A percentile compares a stretch with the other conserved stretches of the same genome.
Evolutionary conservation across 2,888 invertebrate species (phyloP).

Genomic region (Acleris holmiana): DNA sequence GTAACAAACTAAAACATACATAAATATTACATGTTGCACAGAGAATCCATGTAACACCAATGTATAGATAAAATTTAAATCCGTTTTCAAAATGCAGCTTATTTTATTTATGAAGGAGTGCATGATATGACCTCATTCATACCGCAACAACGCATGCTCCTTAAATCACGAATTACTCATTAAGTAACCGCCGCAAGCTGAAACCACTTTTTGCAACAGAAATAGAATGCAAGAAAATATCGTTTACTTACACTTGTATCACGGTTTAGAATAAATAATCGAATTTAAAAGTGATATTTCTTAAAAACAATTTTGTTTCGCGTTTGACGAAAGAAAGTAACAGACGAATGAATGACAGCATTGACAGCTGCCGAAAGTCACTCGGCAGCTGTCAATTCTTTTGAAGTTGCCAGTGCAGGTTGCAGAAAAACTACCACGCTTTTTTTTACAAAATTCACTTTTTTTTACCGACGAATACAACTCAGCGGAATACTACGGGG

Average conservation of each 20-base stretch:
- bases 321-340: neutral
- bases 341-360: neutral
- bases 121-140: slow-evolving; percentile 29
- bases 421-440: no score
- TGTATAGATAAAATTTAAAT: no score
- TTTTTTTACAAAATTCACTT: no score
- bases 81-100: neutral
- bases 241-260: neutral
- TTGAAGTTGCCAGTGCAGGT: neutral
- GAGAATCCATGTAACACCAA: no score
- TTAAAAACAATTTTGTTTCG: slow-evolving; percentile 1
- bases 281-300: neutral
- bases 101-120: slow-evolving; percentile 1
- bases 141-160: slow-evolving; percentile 14
- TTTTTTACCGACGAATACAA: no score
- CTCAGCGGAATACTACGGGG: no score
- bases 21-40: no score
- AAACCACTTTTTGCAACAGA: neutral
- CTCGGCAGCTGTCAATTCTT: no score
- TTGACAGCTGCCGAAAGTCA: slow-evolving; percentile 2
- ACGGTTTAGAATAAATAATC: neutral
- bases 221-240: neutral
- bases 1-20: no score
- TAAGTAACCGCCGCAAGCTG: neutral
- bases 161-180: slow-evolving; percentile 17